Base-by-base conservation (phyloP, 1,140 invertebrate species). In the Aphidius ervi region DNA sequence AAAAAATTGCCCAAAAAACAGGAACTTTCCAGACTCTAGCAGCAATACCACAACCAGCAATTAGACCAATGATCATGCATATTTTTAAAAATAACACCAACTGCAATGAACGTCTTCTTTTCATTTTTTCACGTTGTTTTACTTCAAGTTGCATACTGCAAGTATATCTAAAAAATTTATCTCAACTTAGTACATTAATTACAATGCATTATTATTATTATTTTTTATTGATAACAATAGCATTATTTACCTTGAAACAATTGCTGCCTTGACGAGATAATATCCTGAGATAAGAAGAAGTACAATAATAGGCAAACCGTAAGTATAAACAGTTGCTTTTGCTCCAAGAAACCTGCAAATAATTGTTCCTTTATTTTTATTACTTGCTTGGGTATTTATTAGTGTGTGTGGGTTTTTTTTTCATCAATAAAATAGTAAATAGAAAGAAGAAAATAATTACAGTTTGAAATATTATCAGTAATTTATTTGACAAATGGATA, bases 21-120 rank as follows among this genome's bases (percentile, higher is more conserved):
- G 74, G 71, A 41, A 74, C 42, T 57, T 72, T 72, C 74, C 70
- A 71, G 10, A 78, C 64, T 8, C 75, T 68, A 6, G 75, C 76
- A 16, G 72, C 74, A 2, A 80, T 72, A 6, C 76, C 77, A 61
- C 74, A 78, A 6, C 74, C 74, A 10, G 74, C 73, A 6, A 79
- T 74, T 6, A 77, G 37, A n/a, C 72, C 72, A 58, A 81, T 71
- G 57, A 79, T 78, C 39, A 79, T 54, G 40, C 78, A 77, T 64
- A 86, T 82, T 74, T 86, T 85, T 3, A 83, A 73, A 68, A 86
- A 87, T 2, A 87, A 80, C 59, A 82, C 77, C 61, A 86, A 72
- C 65, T 87, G 86, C 48, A 87, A 68, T 10, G 77, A 76, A 43
- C 84, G 77, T 55, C 84, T 79, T 55, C 81, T 74, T 50, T 81